phyloP scores from a whole-genome alignment of 2,888 invertebrate genomes.

The Anticlea derivata region DNA sequence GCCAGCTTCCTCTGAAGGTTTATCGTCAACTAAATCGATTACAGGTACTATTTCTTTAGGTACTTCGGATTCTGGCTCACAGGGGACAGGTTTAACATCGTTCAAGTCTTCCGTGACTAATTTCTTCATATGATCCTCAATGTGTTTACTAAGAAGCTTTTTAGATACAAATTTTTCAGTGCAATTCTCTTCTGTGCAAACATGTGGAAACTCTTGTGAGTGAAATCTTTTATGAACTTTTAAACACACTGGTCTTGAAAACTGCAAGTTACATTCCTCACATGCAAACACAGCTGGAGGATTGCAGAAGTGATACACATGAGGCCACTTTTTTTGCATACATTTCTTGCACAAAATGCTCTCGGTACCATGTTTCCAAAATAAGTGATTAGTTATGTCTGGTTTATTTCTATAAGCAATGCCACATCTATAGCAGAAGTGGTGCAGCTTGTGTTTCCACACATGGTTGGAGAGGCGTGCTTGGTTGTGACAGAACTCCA shows the following conservation, averaged over 20 bases:
- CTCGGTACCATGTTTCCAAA: constrained; percentile 97
- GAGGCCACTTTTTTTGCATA: constrained; percentile 95
- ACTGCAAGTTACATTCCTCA: constrained; percentile 91
- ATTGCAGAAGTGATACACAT: constrained; percentile 95
- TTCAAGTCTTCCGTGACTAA: constrained; percentile 56
- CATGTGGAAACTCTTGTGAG: constrained; percentile 87
- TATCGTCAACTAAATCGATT: constrained; percentile 68
- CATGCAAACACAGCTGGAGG: constrained; percentile 91
- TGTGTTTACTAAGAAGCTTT: constrained; percentile 89
- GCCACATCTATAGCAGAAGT: constrained; percentile 93
- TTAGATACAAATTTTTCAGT: constrained; percentile 91
- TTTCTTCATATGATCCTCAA: constrained; percentile 83
- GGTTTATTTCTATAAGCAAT: constrained; percentile 94
- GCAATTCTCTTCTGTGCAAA: constrained; percentile 88
- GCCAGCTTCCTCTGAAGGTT: constrained; percentile 61
- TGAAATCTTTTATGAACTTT: constrained; percentile 94
- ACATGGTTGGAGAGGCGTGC: constrained; percentile 92
- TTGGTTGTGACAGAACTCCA: constrained; percentile 92
- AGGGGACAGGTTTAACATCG: constrained; percentile 51
- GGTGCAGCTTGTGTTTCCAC: constrained; percentile 95
- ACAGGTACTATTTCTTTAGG: constrained; percentile 62
- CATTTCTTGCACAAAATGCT: constrained; percentile 93
- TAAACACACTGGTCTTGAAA: constrained; percentile 89
- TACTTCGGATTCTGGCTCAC: constrained; percentile 53
- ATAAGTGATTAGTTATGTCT: constrained; percentile 94